These are phyloP conservation scores for Acrobasis repandana DNA, from an alignment of 2,888 invertebrate species.

Conservation along the genomic window DNA sequence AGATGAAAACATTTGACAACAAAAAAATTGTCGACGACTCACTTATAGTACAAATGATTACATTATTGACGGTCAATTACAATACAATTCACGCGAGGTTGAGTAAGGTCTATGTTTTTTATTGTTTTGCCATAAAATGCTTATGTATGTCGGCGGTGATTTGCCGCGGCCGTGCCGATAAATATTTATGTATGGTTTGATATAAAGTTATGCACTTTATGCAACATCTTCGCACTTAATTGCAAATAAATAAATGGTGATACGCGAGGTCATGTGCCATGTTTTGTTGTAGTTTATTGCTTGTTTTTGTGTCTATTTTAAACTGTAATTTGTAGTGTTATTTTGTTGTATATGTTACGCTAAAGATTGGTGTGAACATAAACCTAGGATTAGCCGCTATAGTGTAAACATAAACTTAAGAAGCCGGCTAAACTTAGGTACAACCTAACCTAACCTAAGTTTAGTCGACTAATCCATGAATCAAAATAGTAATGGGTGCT, in stretches of 20 bases:
- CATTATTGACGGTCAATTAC: slow-evolving; percentile 1
- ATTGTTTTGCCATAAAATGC: background rate
- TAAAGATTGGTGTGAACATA: too few relatives aligned
- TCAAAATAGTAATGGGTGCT: too few relatives aligned
- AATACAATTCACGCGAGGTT: slow-evolving; percentile 13
- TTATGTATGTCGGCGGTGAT: background rate
- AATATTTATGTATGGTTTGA: background rate
- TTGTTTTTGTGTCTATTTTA: slow-evolving; percentile 3
- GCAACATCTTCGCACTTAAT: background rate
- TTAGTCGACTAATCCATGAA: too few relatives aligned
- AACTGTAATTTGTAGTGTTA: background rate
- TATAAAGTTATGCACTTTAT: background rate
- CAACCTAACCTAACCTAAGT: too few relatives aligned
- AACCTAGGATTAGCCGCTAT: too few relatives aligned
- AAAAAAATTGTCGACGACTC: background rate
- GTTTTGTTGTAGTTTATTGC: background rate
- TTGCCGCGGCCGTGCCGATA: background rate
- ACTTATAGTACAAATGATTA: background rate
- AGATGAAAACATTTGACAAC: slow-evolving; percentile 6
- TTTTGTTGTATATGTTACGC: background rate
- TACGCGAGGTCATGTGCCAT: slow-evolving; percentile 1
- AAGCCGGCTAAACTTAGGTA: too few relatives aligned
- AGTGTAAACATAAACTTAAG: too few relatives aligned
- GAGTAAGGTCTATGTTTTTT: slow-evolving; percentile 9
- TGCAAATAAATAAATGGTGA: background rate